Evolutionary conservation across 2,797 vertebrate genomes (phyloP).

Genomic region (Tiaroga cobitis): DNA sequence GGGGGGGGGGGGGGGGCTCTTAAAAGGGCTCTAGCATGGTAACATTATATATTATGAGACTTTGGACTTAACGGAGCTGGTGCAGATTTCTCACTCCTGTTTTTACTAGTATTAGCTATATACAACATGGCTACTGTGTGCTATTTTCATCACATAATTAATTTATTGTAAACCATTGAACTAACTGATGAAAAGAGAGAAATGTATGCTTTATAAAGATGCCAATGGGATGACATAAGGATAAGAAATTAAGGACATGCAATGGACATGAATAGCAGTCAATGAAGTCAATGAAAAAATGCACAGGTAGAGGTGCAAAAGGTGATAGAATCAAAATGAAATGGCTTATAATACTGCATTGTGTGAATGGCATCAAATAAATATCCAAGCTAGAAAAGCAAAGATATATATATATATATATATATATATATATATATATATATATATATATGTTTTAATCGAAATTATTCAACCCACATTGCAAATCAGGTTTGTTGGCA

Average conservation of each 20-base stretch:
- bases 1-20: neutral
- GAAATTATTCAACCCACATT: too few relatives aligned
- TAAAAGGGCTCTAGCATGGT: slow-evolving; percentile 12
- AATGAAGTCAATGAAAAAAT: neutral
- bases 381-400: neutral
- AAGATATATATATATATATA: too few relatives aligned
- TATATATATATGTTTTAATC: too few relatives aligned
- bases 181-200: neutral
- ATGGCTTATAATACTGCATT: neutral
- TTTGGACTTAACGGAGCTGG: neutral
- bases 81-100: neutral
- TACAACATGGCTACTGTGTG: neutral
- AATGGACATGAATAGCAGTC: neutral
- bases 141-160: neutral
- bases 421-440: too few relatives aligned
- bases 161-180: slow-evolving; percentile 41
- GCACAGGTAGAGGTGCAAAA: neutral
- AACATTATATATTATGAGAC: neutral
- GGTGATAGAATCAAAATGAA: too few relatives aligned
- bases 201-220: neutral
- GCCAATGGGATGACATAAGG: neutral
- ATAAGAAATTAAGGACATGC: neutral
- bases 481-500: too few relatives aligned
- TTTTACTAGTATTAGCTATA: neutral
- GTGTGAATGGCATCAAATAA: neutral